Percentiles rank a stretch among this genome's conserved stretches.
phyloP scores from a whole-genome alignment of 2,888 invertebrate species.

The Tanypteryx hageni region DNA sequence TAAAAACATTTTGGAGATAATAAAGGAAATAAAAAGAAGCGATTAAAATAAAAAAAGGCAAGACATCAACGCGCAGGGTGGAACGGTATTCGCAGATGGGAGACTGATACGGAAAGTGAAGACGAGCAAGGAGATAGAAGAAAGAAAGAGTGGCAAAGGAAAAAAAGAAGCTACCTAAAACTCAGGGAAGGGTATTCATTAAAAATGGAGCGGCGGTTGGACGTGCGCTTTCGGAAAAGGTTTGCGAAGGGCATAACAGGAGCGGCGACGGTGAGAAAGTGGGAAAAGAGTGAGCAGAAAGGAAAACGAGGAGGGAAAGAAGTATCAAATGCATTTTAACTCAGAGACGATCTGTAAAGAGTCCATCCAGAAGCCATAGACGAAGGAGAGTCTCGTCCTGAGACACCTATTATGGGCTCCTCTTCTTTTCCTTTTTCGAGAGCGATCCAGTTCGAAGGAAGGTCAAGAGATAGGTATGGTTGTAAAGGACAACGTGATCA shows the following conservation, averaged over 20 bases:
- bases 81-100: background rate
- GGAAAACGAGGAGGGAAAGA: background rate
- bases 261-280: background rate
- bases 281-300: background rate
- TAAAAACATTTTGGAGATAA: too few relatives aligned
- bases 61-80: too few relatives aligned
- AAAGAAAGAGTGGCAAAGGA: background rate
- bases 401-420: slow-evolving; percentile 16
- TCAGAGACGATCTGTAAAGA: background rate
- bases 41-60: too few relatives aligned
- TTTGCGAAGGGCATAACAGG: background rate
- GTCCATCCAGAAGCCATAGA: background rate
- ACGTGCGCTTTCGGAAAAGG: background rate
- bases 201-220: slow-evolving; percentile 9
- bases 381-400: slow-evolving; percentile 12
- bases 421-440: background rate
- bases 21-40: too few relatives aligned
- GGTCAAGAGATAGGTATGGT: slow-evolving; percentile 17
- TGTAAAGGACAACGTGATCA: slow-evolving; percentile 22
- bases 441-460: background rate
- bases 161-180: background rate
- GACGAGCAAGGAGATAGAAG: background rate
- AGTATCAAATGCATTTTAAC: slow-evolving; percentile 13
- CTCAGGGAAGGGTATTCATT: background rate
- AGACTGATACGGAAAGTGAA: background rate